These are phyloP conservation scores for Microplitis deprimator DNA, from an alignment of 2,888 invertebrate species.

Conservation along the genomic window DNA sequence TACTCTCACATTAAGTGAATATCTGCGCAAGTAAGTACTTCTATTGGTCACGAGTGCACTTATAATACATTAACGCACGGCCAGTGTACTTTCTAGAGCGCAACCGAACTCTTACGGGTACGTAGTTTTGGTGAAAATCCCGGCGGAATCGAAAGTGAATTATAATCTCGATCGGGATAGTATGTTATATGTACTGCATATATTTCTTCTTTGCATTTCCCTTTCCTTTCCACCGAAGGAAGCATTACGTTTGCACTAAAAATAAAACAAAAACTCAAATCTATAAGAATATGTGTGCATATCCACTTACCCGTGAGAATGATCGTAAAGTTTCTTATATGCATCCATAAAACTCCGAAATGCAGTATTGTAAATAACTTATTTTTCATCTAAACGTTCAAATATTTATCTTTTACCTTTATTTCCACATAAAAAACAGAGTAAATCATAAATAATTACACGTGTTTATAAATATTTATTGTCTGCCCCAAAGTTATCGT, in stretches of 20 bases:
- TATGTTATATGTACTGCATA: background rate
- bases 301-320: slow-evolving; percentile 19
- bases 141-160: slow-evolving; percentile 48
- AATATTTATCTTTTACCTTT: background rate
- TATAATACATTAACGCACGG: slow-evolving; percentile 36
- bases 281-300: slow-evolving; percentile 6
- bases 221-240: slow-evolving; percentile 33
- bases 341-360: background rate
- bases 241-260: slow-evolving; percentile 31
- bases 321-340: background rate
- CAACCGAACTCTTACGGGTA: slow-evolving; percentile 34
- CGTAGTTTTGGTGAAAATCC: slow-evolving; percentile 48
- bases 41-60: slow-evolving; percentile 24
- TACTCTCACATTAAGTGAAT: slow-evolving; percentile 11
- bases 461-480: background rate
- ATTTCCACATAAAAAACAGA: background rate
- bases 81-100: slow-evolving; percentile 47
- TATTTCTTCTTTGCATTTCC: slow-evolving; percentile 39
- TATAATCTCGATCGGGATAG: slow-evolving; percentile 38
- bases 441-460: background rate
- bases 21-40: slow-evolving; percentile 9
- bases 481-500: background rate
- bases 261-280: slow-evolving; percentile 16
- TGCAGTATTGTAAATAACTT: background rate
- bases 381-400: background rate